Conservation (phyloP, 1,140 invertebrate species). For the Ruditapes philippinarum region DNA sequence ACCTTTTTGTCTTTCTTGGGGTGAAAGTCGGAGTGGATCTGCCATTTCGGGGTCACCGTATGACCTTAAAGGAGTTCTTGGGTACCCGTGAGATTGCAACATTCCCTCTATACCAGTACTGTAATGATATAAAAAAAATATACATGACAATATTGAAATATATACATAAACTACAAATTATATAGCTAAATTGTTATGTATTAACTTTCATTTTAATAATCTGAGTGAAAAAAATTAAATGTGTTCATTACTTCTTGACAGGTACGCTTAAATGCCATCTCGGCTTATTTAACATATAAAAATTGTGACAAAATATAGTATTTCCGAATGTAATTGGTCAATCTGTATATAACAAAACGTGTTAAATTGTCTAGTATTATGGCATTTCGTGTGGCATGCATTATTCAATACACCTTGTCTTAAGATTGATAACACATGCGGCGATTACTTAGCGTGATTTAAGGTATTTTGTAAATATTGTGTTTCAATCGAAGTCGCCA, state of each 20-base stretch:
- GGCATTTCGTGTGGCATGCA: constrained; percentile 30
- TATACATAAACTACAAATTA: too few relatives aligned
- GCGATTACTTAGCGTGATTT: not conserved
- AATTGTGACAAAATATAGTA: constrained; percentile 1
- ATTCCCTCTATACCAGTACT: constrained; percentile 55
- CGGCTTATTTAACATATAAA: too few relatives aligned
- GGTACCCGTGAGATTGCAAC: constrained; percentile 39
- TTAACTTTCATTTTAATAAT: too few relatives aligned
- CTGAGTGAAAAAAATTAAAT: too few relatives aligned
- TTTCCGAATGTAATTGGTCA: constrained; percentile 45
- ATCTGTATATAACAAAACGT: not conserved
- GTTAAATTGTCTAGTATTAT: constrained; percentile 2
- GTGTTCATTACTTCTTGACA: too few relatives aligned
- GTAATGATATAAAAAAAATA: constrained; percentile 17
- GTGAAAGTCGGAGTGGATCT: constrained; percentile 56
- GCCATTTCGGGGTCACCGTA: constrained; percentile 60
- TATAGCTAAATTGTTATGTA: too few relatives aligned
- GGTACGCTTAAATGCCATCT: too few relatives aligned
- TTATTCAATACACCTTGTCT: constrained; percentile 19
- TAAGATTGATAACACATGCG: constrained; percentile 35
- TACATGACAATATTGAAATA: too few relatives aligned
- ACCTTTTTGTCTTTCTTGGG: constrained; percentile 63
- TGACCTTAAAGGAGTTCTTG: constrained; percentile 55
- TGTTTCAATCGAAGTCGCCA: constrained; percentile 36
- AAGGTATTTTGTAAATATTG: constrained; percentile 14